phyloP scores from a whole-genome alignment of 2,113 vertebrate genomes.

The Xenus cinereus region DNA sequence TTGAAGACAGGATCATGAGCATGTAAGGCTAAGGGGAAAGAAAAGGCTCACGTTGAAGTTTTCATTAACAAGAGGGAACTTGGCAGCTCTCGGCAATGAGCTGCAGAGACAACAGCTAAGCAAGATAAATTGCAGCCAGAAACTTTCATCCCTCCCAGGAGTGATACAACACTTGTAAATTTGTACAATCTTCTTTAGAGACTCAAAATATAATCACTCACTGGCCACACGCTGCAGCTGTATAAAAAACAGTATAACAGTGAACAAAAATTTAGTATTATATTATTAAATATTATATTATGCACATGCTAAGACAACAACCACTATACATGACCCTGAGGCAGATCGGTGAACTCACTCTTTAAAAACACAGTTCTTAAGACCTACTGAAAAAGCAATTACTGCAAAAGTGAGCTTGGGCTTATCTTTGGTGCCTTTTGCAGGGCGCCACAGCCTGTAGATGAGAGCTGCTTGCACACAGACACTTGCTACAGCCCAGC shows the following conservation, averaged over 20 bases:
- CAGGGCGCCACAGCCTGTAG: not conserved
- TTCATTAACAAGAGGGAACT: not conserved
- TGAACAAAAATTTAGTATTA: not conserved
- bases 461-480: not conserved
- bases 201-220: not conserved
- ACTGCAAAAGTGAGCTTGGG: not conserved
- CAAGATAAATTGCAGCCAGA: not conserved
- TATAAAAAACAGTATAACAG: not conserved
- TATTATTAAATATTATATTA: not conserved
- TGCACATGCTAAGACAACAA: not conserved
- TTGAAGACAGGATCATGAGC: slow-evolving; percentile 84
- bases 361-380: not conserved
- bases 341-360: not conserved
- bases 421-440: not conserved
- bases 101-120: not conserved
- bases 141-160: not conserved
- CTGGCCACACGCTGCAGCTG: not conserved
- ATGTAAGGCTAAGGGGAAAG: slow-evolving; percentile 82
- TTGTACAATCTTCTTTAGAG: not conserved
- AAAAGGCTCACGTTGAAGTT: not conserved
- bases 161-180: not conserved
- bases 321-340: not conserved
- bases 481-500: not conserved
- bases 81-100: not conserved
- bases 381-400: not conserved